Evolutionary conservation across 2,888 invertebrate species (phyloP).

Genomic region (Oxystoma pomonae): DNA sequence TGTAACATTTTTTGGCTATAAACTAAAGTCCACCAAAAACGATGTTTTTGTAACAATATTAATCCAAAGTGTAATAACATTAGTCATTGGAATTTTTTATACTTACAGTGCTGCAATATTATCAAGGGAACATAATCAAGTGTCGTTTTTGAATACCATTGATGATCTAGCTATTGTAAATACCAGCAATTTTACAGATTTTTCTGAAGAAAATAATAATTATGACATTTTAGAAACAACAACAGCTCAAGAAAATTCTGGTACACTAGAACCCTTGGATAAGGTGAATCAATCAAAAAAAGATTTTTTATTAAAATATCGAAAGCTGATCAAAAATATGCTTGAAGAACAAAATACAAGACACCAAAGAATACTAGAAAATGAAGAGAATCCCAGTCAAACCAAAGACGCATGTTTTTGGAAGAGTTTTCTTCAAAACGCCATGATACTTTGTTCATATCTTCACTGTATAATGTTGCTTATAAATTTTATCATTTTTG

Average conservation of each 20-base stretch:
- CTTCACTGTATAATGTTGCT: slow-evolving; percentile 38
- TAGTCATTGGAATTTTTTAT: slow-evolving; percentile 40
- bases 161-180: slow-evolving; percentile 25
- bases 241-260: slow-evolving; percentile 3
- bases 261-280: neutral
- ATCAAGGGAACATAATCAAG: slow-evolving; percentile 7
- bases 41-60: slow-evolving; percentile 29
- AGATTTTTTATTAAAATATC: slow-evolving; percentile 10
- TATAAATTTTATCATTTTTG: slow-evolving; percentile 29
- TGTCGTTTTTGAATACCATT: slow-evolving; percentile 20
- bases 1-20: slow-evolving; percentile 34
- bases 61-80: slow-evolving; percentile 38
- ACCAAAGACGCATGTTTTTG: slow-evolving; percentile 21
- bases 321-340: slow-evolving; percentile 22
- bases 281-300: slow-evolving; percentile 3
- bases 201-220: neutral
- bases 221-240: slow-evolving; percentile 5
- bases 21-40: slow-evolving; percentile 27
- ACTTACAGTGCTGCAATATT: slow-evolving; percentile 31
- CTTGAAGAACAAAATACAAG: slow-evolving; percentile 21
- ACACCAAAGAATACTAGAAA: slow-evolving; percentile 16
- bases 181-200: slow-evolving; percentile 9
- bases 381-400: slow-evolving; percentile 15
- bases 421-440: slow-evolving; percentile 34
- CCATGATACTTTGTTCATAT: slow-evolving; percentile 39